Conservation (phyloP, 2,888 invertebrate genomes). For the Drosophila paramelanica region DNA sequence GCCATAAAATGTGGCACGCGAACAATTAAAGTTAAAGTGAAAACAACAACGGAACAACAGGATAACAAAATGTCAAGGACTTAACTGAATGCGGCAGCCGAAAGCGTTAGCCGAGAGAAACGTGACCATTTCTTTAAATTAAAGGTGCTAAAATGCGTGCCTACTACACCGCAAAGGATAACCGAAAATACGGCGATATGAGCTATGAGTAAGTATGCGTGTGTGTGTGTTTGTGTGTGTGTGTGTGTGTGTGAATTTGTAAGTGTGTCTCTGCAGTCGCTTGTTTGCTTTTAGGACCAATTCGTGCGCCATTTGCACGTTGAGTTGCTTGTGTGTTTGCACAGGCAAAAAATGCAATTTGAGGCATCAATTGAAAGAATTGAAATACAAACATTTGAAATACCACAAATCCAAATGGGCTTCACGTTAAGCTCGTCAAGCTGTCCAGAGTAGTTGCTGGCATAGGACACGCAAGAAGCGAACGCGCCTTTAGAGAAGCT, state of each 20-base stretch:
- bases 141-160: slow-evolving; percentile 72
- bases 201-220: slow-evolving; percentile 79
- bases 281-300: slow-evolving; percentile 62
- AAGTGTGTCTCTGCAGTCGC: slow-evolving; percentile 29
- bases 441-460: too few species aligned
- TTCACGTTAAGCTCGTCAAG: slow-evolving; percentile 5
- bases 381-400: slow-evolving; percentile 32
- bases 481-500: too few species aligned
- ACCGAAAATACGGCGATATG: slow-evolving; percentile 76
- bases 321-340: slow-evolving; percentile 48
- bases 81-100: slow-evolving; percentile 24
- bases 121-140: slow-evolving; percentile 28
- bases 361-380: slow-evolving; percentile 58
- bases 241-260: slow-evolving; percentile 18
- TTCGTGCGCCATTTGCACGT: slow-evolving; percentile 62
- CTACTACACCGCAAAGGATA: slow-evolving; percentile 73
- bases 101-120: slow-evolving; percentile 13
- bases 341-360: slow-evolving; percentile 49
- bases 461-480: too few species aligned
- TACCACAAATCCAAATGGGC: slow-evolving; percentile 13
- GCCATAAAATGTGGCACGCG: slow-evolving; percentile 53
- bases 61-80: slow-evolving; percentile 67
- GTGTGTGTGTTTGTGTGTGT: neutral
- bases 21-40: slow-evolving; percentile 45
- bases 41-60: slow-evolving; percentile 21